Conservation (phyloP, 2,113 vertebrate genomes). For the Pelmatolapia mariae region DNA sequence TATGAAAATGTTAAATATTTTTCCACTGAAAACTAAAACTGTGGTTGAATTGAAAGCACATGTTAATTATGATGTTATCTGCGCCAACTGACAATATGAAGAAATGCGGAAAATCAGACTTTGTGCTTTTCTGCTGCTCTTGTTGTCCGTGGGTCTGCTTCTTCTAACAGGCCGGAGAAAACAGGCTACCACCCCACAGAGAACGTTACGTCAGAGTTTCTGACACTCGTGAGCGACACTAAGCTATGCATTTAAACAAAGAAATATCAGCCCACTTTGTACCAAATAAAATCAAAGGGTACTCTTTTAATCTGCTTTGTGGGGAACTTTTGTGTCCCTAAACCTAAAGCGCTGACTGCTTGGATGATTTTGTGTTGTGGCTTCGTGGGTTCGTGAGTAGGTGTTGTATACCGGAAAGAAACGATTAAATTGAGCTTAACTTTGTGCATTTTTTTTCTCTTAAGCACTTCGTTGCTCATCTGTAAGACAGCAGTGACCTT, state of each 20-base stretch:
- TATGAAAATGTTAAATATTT: not conserved
- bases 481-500: slow-evolving; percentile 39
- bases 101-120: not conserved
- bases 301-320: not conserved
- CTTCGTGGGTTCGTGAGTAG: not conserved
- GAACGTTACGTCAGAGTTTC: not conserved
- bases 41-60: not conserved
- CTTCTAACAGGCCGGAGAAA: not conserved
- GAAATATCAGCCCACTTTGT: not conserved
- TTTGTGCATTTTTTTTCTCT: not conserved
- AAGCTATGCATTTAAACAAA: not conserved
- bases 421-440: not conserved
- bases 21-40: not conserved
- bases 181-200: not conserved
- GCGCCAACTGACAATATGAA: not conserved
- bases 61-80: not conserved
- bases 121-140: not conserved
- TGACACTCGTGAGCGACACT: not conserved
- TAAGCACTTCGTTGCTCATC: not conserved
- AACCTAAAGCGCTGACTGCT: not conserved
- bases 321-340: not conserved
- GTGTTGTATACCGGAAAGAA: not conserved
- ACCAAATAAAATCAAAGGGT: not conserved
- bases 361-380: not conserved
- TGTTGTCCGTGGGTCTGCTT: not conserved